Base-by-base conservation (phyloP, 2,797 vertebrate species). In the Pteropus rufus region DNA sequence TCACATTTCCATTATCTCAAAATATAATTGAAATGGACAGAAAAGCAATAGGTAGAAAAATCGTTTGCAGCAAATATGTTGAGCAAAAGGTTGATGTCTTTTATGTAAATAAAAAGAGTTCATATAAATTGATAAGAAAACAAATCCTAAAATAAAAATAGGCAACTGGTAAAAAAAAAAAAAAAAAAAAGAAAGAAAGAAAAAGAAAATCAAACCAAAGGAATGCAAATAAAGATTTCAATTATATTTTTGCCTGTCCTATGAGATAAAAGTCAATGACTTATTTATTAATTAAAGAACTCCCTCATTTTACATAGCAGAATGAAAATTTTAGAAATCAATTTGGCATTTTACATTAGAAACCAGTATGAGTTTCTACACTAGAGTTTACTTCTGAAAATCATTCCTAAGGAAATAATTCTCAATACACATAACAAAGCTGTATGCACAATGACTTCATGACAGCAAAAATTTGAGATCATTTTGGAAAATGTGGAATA, bases 1-100 rank as follows among this genome's bases (percentile, higher is more conserved):
- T 58, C 58, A 49, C 39, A 73, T 80, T 79, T 84, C 72, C 65
- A 10, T 41, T 41, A 65, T 64, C 39, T 73, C 16, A 73, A 84
- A 72, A 65, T 36, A 49, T 79, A 85, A 85, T 9, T 73, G 67
- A 58, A 93, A 93, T 89, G 80, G 56, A 85, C 72, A 95, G 21
- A 67, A 60, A 62, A 82, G 6, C 52, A 82, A 88, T 34, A 79
- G 49, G 62, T 54, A n/a, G 72, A 89, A 58, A 86, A 79, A 65
- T 52, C 34, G 54, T 62, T 79, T 87, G 23, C 8, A 84, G 31
- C 56, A 64, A 70, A 46, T 34, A 64, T 72, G 39, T 49, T 49
- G 65, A 84, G 39, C 23, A 58, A 89, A 80, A 67, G 2, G 2
- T 54, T 65, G n/a, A n/a, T 85, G 4, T 16, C 21, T 64, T 79